These are phyloP conservation scores for Phylloscopus trochiloides DNA, from an alignment of 2,113 vertebrate species.

Conservation along the genomic window DNA sequence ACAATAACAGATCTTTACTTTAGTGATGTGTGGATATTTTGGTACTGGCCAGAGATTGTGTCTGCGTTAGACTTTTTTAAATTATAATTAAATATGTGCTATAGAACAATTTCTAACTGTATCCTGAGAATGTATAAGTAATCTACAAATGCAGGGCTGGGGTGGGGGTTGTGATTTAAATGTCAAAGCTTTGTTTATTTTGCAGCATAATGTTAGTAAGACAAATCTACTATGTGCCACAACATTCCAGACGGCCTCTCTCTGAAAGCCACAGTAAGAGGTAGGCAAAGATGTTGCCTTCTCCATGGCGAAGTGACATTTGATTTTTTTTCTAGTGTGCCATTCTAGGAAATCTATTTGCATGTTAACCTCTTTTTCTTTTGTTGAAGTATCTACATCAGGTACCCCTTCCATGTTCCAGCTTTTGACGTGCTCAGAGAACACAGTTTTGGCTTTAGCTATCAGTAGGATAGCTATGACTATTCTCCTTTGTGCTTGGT, in stretches of 20 bases:
- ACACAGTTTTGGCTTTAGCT: not conserved
- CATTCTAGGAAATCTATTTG: constrained; percentile 17
- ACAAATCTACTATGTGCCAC: constrained; percentile 58
- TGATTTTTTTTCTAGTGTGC: constrained; percentile 50
- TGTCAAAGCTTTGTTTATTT: constrained; percentile 56
- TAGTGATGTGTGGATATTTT: constrained; percentile 69
- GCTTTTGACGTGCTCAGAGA: not conserved
- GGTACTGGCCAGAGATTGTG: constrained; percentile 70
- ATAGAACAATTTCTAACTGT: constrained; percentile 66
- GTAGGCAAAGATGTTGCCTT: constrained; percentile 16
- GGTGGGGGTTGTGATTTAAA: constrained; percentile 15
- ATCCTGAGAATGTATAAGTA: constrained; percentile 66
- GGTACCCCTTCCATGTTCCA: not conserved
- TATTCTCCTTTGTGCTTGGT: constrained; percentile 4
- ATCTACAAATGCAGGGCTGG: constrained; percentile 34
- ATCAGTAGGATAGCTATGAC: not conserved
- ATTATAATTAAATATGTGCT: constrained; percentile 70
- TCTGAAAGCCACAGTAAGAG: constrained; percentile 19
- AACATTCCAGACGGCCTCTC: constrained; percentile 10
- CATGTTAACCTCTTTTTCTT: constrained; percentile 3
- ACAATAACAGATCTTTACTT: constrained; percentile 54
- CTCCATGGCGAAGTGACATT: not conserved
- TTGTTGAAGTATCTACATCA: not conserved
- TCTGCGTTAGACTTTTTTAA: constrained; percentile 72
- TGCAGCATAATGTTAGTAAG: constrained; percentile 60